Base-by-base conservation (phyloP, 2,113 vertebrate genomes). In the Turnix velox region DNA sequence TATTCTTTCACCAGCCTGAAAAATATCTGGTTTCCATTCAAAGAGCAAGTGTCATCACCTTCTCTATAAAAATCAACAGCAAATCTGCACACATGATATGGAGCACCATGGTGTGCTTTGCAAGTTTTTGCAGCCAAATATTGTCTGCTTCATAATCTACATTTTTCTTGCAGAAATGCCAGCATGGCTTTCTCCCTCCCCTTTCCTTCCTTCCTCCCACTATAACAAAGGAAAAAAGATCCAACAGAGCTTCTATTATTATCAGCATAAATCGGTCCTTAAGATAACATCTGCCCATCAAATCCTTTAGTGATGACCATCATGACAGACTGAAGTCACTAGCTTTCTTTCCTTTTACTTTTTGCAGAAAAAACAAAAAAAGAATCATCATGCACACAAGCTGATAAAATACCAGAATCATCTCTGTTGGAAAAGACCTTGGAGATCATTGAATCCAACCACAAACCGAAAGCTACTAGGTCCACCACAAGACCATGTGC, bases 61-160 rank as follows among this genome's bases (percentile, higher is more conserved):
- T 89, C 85, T 74, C 88, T 76, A 35, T 20, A 87, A 31, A 92
- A 39, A 91, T 90, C 90, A 94, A 84, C 95, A 94, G 77, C 90
- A 92, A 97, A 96, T 96, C 88, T 95, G 61, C 61, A 90, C 40
- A 2, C 69, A 66, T 79, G 88, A 92, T 59, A 46, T 15, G 57
- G 93, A 95, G 58, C 88, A 91, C 88, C 87, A 93, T 73, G 76
- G 79, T 82, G 84, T 30, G 51, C 90, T 96, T 96, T 94, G 79
- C 62, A 96, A 95, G 68, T 71, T 95, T 97, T 94, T 93, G 61
- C 92, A 97, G 94, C 93, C 82, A 89, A 96, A 45, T 95, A 95
- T 97, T 96, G 97, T 96, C 87, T 88, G 87, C 58, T 92, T 96
- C 94, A 82, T 96, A 71, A 63, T 96, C 94, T 91, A 69, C 49